A percentile compares a stretch with the other conserved stretches of the same genome.
phyloP scores from a whole-genome alignment of 2,888 invertebrate genomes.

The Drosophila multiciliata region DNA sequence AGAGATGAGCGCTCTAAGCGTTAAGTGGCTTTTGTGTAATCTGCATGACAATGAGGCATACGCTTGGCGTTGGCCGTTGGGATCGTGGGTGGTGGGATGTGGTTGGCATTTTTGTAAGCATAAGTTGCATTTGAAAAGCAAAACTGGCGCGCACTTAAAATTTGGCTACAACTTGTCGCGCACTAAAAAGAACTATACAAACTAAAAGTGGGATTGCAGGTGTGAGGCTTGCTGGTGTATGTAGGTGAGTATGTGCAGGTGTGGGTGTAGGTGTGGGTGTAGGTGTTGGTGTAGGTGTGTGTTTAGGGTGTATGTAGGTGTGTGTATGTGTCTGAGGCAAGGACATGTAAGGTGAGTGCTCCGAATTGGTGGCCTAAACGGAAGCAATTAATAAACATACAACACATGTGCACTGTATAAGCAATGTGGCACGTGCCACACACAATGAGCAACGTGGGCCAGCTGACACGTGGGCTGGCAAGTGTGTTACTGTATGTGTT shows the following conservation, averaged over 20 bases:
- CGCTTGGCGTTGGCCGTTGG: slow-evolving; percentile 3
- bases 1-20: slow-evolving; percentile 43
- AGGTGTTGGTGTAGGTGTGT: background rate
- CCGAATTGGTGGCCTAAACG: slow-evolving; percentile 34
- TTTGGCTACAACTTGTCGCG: slow-evolving; percentile 50
- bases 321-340: slow-evolving; percentile 4
- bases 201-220: background rate
- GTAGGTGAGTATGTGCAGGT: background rate
- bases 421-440: slow-evolving; percentile 55
- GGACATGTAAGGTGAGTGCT: slow-evolving; percentile 21
- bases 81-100: background rate
- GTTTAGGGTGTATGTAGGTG: background rate
- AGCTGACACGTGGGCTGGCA: slow-evolving; percentile 35
- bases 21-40: slow-evolving; percentile 70
- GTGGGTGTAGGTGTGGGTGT: background rate
- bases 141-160: slow-evolving; percentile 33
- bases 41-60: slow-evolving; percentile 71
- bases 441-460: slow-evolving; percentile 36
- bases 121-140: slow-evolving; percentile 13
- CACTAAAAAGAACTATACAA: slow-evolving; percentile 46
- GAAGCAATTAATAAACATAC: slow-evolving; percentile 61
- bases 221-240: background rate
- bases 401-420: slow-evolving; percentile 44
- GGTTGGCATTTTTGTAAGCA: background rate
- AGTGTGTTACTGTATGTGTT: slow-evolving; percentile 9